Percentiles rank a stretch among this genome's conserved stretches.
These are phyloP conservation scores for Mohoua ochrocephala DNA, from an alignment of 2,113 vertebrate genomes.

Conservation along the genomic window DNA sequence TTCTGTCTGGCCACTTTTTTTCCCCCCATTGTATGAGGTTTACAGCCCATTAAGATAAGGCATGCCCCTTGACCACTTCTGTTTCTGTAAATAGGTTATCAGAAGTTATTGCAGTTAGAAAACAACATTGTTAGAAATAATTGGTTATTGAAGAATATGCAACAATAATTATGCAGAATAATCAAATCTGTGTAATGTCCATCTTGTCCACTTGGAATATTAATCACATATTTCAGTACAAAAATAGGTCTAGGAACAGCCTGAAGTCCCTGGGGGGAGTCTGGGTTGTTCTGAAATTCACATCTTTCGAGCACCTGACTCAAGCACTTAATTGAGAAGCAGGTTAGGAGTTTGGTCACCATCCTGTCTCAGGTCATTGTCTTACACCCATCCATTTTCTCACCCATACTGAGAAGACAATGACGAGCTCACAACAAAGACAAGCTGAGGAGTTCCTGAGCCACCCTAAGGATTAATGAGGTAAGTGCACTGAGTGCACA, in stretches of 20 bases:
- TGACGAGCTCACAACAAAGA: background rate
- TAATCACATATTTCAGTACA: background rate
- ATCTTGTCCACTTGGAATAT: background rate
- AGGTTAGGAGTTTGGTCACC: background rate
- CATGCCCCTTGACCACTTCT: background rate
- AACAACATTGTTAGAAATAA: background rate
- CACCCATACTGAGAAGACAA: background rate
- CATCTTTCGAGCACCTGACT: background rate
- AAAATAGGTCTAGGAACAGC: background rate
- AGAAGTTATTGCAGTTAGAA: background rate
- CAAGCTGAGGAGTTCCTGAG: background rate
- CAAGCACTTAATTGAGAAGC: background rate
- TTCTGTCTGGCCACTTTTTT: background rate
- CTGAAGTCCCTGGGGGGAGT: background rate
- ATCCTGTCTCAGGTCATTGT: background rate
- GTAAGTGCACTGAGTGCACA: background rate
- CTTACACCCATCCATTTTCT: background rate
- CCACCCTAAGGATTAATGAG: background rate
- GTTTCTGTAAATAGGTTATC: background rate
- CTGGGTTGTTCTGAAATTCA: background rate
- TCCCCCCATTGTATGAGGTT: background rate
- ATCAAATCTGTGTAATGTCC: fast-evolving
- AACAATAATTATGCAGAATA: background rate
- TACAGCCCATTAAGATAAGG: background rate
- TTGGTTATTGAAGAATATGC: background rate